These are phyloP conservation scores for Rhinophrynus dorsalis DNA, from an alignment of 2,797 vertebrate species.

Conservation along the genomic window DNA sequence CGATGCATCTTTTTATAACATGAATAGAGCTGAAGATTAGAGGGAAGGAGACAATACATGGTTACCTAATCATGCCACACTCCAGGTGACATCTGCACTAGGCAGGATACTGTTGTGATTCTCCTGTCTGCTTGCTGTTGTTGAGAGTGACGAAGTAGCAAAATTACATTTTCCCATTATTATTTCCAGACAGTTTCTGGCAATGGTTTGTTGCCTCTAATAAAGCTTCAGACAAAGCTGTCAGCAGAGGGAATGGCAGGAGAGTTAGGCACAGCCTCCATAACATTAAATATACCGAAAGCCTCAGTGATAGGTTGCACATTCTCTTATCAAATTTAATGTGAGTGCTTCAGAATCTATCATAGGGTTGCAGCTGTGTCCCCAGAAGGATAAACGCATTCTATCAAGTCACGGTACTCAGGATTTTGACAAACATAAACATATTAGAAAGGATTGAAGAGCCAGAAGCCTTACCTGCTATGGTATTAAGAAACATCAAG, in stretches of 20 bases:
- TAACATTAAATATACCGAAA: conserved; percentile 60
- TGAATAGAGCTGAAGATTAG: conserved; percentile 56
- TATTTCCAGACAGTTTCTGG: conserved; percentile 75
- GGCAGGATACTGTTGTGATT: conserved; percentile 67
- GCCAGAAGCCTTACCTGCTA: conserved; percentile 83
- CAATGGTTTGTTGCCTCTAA: conserved; percentile 78
- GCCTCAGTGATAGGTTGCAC: conserved; percentile 53
- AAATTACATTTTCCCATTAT: conserved; percentile 80
- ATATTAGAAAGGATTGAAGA: conserved; percentile 56
- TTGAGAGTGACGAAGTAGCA: conserved; percentile 70
- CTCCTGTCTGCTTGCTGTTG: conserved; percentile 66
- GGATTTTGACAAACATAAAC: conserved; percentile 63
- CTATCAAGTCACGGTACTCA: conserved; percentile 51
- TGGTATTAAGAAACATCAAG: conserved; percentile 99
- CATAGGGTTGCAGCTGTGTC: conserved; percentile 55
- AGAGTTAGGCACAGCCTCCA: conserved; percentile 61
- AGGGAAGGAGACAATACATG: conserved; percentile 56
- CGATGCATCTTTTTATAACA: conserved; percentile 54
- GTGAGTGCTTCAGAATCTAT: conserved; percentile 57
- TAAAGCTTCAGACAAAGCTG: conserved; percentile 77
- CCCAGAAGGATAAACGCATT: conserved; percentile 57
- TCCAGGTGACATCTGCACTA: conserved; percentile 68
- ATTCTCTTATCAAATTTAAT: conserved; percentile 62
- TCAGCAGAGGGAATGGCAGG: conserved; percentile 71
- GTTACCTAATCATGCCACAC: conserved; percentile 66